Conservation (phyloP, 2,113 vertebrate genomes). For the Ariopsis seemanni region DNA sequence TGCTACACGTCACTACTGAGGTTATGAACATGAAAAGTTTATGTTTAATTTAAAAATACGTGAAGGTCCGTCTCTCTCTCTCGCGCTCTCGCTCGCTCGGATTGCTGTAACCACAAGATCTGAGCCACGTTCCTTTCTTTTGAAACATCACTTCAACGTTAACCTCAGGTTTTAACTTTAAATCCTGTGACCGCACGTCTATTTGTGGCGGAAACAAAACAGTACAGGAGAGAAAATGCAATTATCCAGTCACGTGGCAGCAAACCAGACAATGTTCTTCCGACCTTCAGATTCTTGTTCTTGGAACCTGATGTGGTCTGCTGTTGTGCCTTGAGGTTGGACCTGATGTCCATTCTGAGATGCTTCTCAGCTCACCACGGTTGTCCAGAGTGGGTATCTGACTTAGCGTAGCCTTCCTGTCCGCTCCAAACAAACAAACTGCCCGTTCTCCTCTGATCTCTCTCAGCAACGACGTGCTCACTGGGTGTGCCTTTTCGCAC, state of each 20-base stretch:
- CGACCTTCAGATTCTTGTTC: background rate
- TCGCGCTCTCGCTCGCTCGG: too few species aligned
- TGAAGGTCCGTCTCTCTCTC: too few species aligned
- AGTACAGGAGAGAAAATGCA: background rate
- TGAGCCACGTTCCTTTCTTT: constrained; percentile 6
- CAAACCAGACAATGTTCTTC: background rate
- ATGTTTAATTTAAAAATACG: too few species aligned
- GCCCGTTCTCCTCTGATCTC: background rate
- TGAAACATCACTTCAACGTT: constrained; percentile 8
- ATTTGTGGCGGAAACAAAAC: background rate
- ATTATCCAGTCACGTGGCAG: background rate
- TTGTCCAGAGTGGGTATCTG: background rate
- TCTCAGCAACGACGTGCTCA: too few species aligned
- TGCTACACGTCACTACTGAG: background rate
- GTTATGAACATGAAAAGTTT: too few species aligned
- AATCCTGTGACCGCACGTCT: constrained; percentile 13
- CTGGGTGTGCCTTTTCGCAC: too few species aligned
- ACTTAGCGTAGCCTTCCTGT: background rate
- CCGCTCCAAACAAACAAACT: background rate
- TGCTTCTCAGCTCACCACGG: background rate
- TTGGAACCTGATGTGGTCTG: background rate
- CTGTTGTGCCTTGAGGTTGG: background rate
- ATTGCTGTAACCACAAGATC: constrained; percentile 35
- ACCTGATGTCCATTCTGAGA: background rate
- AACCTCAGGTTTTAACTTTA: constrained; percentile 6